These are phyloP conservation scores for Bombylius discolor DNA, from an alignment of 2,888 invertebrate genomes.

Conservation along the genomic window DNA sequence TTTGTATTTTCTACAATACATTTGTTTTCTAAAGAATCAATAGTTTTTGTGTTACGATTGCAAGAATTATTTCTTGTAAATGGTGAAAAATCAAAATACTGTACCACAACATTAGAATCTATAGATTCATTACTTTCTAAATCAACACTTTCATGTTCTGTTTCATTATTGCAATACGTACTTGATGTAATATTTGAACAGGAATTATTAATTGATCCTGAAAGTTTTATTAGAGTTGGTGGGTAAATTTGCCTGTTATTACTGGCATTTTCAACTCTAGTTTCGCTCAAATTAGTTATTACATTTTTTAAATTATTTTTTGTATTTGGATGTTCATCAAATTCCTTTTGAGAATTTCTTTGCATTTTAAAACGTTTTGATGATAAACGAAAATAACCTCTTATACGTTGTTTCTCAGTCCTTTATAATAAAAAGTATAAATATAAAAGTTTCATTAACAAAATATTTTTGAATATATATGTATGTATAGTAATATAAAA, in stretches of 20 bases:
- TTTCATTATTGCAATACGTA: slow-evolving; percentile 28
- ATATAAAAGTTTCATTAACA: no score
- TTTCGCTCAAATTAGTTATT: background rate
- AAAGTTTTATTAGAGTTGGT: background rate
- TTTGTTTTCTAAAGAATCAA: no score
- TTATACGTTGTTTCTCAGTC: slow-evolving; percentile 43
- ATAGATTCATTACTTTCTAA: slow-evolving; percentile 8
- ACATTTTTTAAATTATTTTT: slow-evolving; percentile 25
- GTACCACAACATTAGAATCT: no score
- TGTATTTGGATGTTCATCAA: slow-evolving; percentile 7
- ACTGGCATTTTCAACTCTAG: background rate
- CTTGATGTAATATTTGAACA: slow-evolving; percentile 33
- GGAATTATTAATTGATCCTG: slow-evolving; percentile 27
- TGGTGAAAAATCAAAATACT: no score
- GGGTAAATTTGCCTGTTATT: background rate
- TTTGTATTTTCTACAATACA: no score
- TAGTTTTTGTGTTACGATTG: no score
- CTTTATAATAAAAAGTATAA: slow-evolving; percentile 23
- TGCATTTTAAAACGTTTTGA: slow-evolving; percentile 36
- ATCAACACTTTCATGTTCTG: slow-evolving; percentile 8
- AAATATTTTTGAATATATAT: background rate
- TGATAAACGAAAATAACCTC: slow-evolving; percentile 43
- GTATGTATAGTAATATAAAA: background rate
- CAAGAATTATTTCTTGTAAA: no score
- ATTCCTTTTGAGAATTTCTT: slow-evolving; percentile 20